phyloP scores from a whole-genome alignment of 1,140 invertebrate genomes.

The Scylla paramamosain region DNA sequence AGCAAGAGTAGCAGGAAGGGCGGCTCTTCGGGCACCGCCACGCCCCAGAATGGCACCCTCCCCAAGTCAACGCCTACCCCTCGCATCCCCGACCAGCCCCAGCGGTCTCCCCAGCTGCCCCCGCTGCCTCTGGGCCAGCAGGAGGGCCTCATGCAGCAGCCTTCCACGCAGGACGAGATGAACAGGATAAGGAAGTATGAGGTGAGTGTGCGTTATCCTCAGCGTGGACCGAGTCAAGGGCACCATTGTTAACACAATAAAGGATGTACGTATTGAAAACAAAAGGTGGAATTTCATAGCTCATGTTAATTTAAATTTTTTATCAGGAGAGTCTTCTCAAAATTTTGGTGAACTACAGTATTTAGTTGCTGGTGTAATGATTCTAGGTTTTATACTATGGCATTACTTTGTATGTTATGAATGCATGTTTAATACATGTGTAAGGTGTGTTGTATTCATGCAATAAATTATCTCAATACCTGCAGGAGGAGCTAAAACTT shows the following conservation, averaged over 20 bases:
- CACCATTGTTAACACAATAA: not conserved
- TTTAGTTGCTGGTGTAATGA: too few species aligned
- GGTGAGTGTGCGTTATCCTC: conserved; percentile 76
- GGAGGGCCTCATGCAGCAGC: conserved; percentile 82
- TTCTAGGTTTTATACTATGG: too few species aligned
- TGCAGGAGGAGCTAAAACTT: conserved; percentile 75
- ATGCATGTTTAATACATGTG: too few species aligned
- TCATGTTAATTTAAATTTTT: too few species aligned
- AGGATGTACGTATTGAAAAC: too few species aligned
- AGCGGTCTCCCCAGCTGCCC: conserved; percentile 78
- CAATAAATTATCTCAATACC: not conserved
- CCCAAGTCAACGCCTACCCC: conserved; percentile 88
- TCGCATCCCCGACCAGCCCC: conserved; percentile 84
- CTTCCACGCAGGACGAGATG: conserved; percentile 79
- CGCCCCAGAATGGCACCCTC: conserved; percentile 78
- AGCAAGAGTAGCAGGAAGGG: conserved; percentile 77
- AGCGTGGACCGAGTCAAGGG: not conserved
- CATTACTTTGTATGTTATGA: too few species aligned
- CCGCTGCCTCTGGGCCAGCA: conserved; percentile 78
- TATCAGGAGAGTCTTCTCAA: too few species aligned
- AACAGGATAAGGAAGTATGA: conserved; percentile 81
- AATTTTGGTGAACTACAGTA: too few species aligned
- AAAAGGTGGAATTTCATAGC: not conserved
- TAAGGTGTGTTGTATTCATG: too few species aligned
- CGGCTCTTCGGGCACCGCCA: conserved; percentile 73